Conservation (phyloP, 2,797 vertebrate species). For the Lepidocolaptes lacrymiger region DNA sequence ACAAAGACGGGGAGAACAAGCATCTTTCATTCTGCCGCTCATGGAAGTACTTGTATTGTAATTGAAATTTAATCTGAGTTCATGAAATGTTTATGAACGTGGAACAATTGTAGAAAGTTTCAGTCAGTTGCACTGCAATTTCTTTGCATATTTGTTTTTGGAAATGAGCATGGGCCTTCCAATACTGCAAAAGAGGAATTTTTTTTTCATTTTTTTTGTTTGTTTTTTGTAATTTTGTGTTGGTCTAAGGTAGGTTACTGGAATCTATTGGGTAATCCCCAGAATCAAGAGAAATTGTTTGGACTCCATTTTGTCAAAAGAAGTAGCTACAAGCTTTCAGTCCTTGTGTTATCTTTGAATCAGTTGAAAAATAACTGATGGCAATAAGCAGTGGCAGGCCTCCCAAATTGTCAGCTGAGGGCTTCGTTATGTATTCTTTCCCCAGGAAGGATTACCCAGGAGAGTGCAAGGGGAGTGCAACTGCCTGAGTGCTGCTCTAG, state of each 20-base stretch:
- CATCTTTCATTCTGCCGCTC: not conserved
- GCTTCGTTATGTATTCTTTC: conserved; percentile 5
- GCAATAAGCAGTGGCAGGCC: conserved; percentile 17
- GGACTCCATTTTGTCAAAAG: not conserved
- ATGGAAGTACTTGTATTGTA: conserved; percentile 40
- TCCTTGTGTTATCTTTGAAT: conserved; percentile 9
- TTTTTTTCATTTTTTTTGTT: not conserved
- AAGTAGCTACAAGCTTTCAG: not conserved
- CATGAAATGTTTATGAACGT: conserved; percentile 68
- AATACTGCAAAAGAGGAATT: not conserved
- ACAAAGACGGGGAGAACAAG: conserved; percentile 1
- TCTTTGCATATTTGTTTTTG: conserved; percentile 45
- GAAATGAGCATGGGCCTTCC: not conserved
- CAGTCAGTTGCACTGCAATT: conserved; percentile 46
- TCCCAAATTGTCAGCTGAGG: conserved; percentile 12
- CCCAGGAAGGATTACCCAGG: conserved; percentile 10
- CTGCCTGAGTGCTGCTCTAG: conserved; percentile 18
- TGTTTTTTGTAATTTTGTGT: not conserved
- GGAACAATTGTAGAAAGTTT: conserved; percentile 51
- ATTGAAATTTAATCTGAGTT: conserved; percentile 68
- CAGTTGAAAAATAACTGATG: conserved; percentile 19
- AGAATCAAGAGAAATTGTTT: not conserved
- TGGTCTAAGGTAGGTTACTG: not conserved
- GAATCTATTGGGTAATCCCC: not conserved
- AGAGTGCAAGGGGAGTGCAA: not conserved